These are phyloP conservation scores for Brenthis hecate DNA, from an alignment of 2,888 invertebrate species.

Conservation along the genomic window DNA sequence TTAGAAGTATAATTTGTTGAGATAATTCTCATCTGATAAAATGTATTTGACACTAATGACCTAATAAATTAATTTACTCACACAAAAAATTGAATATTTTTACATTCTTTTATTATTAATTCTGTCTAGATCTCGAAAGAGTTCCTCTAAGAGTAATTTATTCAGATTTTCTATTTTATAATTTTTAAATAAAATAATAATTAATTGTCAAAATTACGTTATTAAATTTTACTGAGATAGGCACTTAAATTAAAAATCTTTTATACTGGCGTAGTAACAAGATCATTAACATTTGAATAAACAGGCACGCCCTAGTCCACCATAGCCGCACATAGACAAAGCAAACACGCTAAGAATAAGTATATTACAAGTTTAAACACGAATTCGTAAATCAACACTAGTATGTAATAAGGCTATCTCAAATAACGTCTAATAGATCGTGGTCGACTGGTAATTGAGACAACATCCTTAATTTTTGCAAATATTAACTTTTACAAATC, in stretches of 20 bases:
- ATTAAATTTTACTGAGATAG: neutral
- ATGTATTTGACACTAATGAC: too few species aligned
- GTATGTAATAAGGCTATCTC: conserved; percentile 55
- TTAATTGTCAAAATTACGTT: too few species aligned
- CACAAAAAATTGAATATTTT: too few species aligned
- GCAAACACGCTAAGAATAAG: conserved; percentile 50
- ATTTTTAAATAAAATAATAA: too few species aligned
- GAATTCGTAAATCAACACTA: conserved; percentile 57
- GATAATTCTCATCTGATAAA: too few species aligned
- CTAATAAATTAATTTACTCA: too few species aligned
- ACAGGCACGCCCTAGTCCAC: conserved; percentile 66
- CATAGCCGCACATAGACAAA: conserved; percentile 49
- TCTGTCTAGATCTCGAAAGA: too few species aligned
- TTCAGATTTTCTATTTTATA: too few species aligned
- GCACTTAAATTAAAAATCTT: conserved; percentile 33
- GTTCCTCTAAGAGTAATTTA: too few species aligned
- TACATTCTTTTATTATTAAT: too few species aligned
- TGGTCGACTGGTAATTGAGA: conserved; percentile 47
- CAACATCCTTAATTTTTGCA: conserved; percentile 53
- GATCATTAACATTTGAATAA: conserved; percentile 60
- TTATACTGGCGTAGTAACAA: conserved; percentile 52
- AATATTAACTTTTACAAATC: conserved; percentile 7
- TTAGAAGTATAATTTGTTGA: too few species aligned
- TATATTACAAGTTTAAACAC: conserved; percentile 41
- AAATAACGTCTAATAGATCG: conserved; percentile 66